Evolutionary conservation across 2,113 vertebrate species (phyloP).

Genomic region (Columba janthina): DNA sequence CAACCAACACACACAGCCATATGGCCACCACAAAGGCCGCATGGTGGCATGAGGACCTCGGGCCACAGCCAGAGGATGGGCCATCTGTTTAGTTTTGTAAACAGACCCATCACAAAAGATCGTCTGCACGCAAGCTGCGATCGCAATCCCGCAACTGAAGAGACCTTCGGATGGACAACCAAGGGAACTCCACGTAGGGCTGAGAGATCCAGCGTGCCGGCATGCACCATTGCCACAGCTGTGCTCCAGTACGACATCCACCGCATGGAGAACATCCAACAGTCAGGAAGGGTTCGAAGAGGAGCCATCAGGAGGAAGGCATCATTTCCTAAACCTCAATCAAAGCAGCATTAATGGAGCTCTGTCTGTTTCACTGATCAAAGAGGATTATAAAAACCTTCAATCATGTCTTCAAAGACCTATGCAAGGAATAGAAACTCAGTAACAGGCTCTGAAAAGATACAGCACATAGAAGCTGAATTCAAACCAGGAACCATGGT

Average conservation of each 20-base stretch:
- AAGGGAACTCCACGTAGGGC: fast-evolving
- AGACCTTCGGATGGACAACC: fast-evolving
- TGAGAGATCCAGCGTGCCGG: neutral
- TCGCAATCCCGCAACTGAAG: fast-evolving
- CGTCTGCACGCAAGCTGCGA: fast-evolving
- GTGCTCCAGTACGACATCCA: neutral
- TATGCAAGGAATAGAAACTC: neutral
- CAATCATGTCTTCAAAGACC: neutral
- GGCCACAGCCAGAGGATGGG: neutral
- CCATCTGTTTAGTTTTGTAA: neutral
- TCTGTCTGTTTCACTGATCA: neutral
- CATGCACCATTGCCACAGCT: fast-evolving
- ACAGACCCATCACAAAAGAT: neutral
- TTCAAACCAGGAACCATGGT: neutral
- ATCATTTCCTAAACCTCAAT: neutral
- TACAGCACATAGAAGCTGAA: neutral
- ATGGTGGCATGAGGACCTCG: neutral
- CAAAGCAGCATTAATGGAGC: neutral
- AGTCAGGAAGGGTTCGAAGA: neutral
- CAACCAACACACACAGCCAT: neutral
- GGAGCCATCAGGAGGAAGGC: neutral
- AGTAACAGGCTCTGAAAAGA: neutral
- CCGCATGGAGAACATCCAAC: fast-evolving
- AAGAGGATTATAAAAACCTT: neutral
- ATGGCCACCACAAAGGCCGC: neutral